These are phyloP conservation scores for Drosophila auraria DNA, from an alignment of 1,140 invertebrate species.

Conservation along the genomic window DNA sequence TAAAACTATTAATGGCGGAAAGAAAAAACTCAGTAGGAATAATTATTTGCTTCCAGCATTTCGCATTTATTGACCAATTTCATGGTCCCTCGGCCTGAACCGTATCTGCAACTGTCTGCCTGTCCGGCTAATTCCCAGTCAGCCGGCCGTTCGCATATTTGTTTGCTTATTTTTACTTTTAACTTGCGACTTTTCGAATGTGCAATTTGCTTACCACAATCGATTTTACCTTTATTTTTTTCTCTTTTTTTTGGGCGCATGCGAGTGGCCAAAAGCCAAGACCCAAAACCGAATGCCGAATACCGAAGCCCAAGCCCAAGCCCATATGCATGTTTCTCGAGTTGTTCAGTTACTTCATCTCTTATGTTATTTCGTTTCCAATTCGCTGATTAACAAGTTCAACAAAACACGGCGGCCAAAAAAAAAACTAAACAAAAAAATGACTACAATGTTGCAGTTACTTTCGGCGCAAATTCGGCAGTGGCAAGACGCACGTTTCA, in stretches of 20 bases:
- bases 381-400: constrained; percentile 83
- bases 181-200: constrained; percentile 44
- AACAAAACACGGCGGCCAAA: constrained; percentile 60
- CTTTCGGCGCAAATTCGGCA: constrained; percentile 70
- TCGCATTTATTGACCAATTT: constrained; percentile 46
- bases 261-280: constrained; percentile 46
- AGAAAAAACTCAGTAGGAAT: background rate
- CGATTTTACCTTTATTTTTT: constrained; percentile 27
- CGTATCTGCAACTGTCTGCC: constrained; percentile 24
- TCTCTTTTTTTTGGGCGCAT: constrained; percentile 18
- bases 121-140: constrained; percentile 15
- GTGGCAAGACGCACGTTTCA: constrained; percentile 65
- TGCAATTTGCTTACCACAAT: constrained; percentile 66
- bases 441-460: constrained; percentile 42
- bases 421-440: constrained; percentile 12
- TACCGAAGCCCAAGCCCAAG: constrained; percentile 27
- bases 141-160: constrained; percentile 40
- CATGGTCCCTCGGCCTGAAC: constrained; percentile 36
- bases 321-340: constrained; percentile 53
- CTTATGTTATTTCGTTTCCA: constrained; percentile 80
- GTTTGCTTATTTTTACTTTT: constrained; percentile 53
- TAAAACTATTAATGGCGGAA: constrained; percentile 3
- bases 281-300: constrained; percentile 28
- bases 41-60: constrained; percentile 15
- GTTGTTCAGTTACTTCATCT: constrained; percentile 76